Evolutionary conservation across 2,113 vertebrate genomes (phyloP).

Genomic region (Chloropsis hardwickii): DNA sequence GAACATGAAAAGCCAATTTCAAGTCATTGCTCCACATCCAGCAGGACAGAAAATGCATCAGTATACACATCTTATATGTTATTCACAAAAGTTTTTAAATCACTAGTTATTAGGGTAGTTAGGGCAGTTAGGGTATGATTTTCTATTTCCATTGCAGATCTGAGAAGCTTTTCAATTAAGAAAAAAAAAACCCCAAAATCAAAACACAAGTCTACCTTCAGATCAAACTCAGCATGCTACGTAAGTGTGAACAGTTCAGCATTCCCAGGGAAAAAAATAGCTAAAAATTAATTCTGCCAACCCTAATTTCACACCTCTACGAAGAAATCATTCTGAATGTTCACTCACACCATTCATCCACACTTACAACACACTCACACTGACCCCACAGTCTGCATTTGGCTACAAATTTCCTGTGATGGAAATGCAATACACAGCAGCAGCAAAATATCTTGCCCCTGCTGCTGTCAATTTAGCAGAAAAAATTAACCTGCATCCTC

Average conservation of each 20-base stretch:
- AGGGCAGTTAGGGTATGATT: neutral
- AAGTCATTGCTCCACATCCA: neutral
- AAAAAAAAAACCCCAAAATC: neutral
- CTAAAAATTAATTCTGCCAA: neutral
- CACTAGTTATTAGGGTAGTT: neutral
- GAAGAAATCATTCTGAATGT: neutral
- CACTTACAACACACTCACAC: neutral
- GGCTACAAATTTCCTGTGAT: neutral
- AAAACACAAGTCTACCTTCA: neutral
- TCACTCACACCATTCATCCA: neutral
- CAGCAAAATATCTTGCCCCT: neutral
- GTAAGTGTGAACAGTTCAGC: neutral
- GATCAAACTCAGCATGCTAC: neutral
- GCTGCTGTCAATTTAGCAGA: neutral
- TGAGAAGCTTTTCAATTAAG: neutral
- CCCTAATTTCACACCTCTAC: neutral
- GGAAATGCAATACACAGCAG: neutral
- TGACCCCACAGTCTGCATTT: neutral
- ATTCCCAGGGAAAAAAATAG: neutral
- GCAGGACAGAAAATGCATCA: neutral
- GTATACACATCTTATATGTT: neutral
- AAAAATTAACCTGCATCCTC: neutral
- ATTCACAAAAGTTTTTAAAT: neutral
- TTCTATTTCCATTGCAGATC: neutral
- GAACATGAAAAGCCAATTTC: neutral